Evolutionary conservation across 1,140 invertebrate species (phyloP).

Genomic region (Procambarus virginalis): DNA sequence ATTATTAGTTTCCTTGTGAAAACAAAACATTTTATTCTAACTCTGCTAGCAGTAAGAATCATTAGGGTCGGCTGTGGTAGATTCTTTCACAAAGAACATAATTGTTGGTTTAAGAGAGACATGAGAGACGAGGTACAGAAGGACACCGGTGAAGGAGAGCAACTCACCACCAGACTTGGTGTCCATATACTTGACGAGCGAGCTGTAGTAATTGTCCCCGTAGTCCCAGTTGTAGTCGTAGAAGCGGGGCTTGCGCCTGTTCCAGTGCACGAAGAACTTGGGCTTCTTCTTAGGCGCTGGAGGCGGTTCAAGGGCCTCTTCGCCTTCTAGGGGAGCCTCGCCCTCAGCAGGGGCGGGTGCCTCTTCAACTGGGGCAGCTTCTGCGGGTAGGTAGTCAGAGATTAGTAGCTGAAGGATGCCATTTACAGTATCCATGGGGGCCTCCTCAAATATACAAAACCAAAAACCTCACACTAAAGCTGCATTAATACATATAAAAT

Average conservation of each 20-base stretch:
- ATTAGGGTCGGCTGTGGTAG: too few relatives aligned
- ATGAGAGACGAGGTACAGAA: background rate
- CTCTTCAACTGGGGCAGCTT: constrained; percentile 17
- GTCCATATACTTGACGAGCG: constrained; percentile 68
- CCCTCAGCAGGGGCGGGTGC: constrained; percentile 7
- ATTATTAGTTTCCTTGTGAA: too few relatives aligned
- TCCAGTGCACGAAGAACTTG: constrained; percentile 70
- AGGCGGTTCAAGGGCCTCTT: constrained; percentile 59
- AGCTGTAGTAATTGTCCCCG: constrained; percentile 68
- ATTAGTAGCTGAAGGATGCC: background rate
- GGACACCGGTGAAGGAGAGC: background rate
- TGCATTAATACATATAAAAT: too few relatives aligned
- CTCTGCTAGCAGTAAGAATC: too few relatives aligned
- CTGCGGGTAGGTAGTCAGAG: background rate
- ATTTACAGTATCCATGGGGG: too few relatives aligned
- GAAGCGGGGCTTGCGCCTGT: constrained; percentile 68
- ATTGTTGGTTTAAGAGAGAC: background rate
- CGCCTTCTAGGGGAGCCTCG: constrained; percentile 46
- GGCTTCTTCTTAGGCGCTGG: constrained; percentile 69
- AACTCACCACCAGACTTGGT: constrained; percentile 51
- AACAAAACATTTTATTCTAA: background rate
- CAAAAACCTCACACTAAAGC: too few relatives aligned
- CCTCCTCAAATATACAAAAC: background rate
- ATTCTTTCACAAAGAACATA: too few relatives aligned
- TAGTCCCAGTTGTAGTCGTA: constrained; percentile 71